Evolutionary conservation across 2,888 invertebrate species (phyloP).

Genomic region (Gisinianus flammeolus): DNA sequence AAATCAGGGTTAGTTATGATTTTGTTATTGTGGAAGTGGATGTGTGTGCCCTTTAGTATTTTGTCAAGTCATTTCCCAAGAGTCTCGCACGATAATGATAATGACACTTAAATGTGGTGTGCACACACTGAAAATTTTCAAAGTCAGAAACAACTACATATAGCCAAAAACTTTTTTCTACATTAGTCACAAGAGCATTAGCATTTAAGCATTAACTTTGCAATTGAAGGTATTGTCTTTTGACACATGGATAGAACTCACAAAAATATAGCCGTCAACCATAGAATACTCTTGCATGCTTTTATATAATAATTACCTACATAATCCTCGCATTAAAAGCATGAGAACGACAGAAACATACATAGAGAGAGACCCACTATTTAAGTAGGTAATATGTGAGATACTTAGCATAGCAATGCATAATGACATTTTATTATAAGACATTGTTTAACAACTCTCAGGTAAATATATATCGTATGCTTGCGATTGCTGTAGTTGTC

Average conservation of each 20-base stretch:
- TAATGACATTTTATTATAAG: not conserved
- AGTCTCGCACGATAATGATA: slow-evolving; percentile 13
- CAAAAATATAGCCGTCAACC: no score
- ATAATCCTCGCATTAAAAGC: slow-evolving; percentile 23
- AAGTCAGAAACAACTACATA: no score
- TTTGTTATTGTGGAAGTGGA: not conserved
- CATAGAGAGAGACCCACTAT: slow-evolving; percentile 11
- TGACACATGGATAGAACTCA: not conserved
- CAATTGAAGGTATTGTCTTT: not conserved
- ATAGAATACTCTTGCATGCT: no score
- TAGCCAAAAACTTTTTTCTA: no score
- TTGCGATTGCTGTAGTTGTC: slow-evolving; percentile 6
- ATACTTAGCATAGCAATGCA: slow-evolving; percentile 31
- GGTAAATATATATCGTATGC: no score
- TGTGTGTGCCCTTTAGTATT: not conserved
- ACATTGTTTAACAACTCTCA: not conserved
- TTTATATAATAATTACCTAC: slow-evolving; percentile 34
- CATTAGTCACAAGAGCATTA: no score
- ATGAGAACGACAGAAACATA: not conserved
- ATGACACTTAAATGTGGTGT: slow-evolving; percentile 21
- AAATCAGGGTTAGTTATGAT: slow-evolving; percentile 1
- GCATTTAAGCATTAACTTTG: not conserved
- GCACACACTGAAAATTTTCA: not conserved
- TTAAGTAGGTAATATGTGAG: slow-evolving; percentile 28
- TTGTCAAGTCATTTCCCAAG: not conserved